phyloP scores from a whole-genome alignment of 2,797 vertebrate species.

The Oreochromis mossambicus region DNA sequence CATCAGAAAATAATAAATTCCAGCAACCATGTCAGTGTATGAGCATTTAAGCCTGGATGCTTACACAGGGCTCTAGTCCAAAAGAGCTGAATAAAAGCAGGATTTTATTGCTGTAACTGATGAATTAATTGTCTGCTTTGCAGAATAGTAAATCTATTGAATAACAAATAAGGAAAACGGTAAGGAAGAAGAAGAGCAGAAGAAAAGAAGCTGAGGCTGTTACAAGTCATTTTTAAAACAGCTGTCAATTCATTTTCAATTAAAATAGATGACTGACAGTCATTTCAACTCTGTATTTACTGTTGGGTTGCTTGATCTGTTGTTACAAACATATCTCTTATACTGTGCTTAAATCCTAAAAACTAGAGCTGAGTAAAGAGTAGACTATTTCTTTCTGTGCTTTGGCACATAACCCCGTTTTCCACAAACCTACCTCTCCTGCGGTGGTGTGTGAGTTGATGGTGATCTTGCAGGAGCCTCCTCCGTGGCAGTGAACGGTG shows the following conservation, averaged over 20 bases:
- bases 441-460: slow-evolving; percentile 96
- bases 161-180: neutral
- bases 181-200: neutral
- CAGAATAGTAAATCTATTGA: neutral
- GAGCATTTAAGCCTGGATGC: neutral
- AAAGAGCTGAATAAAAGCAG: neutral
- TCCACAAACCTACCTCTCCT: slow-evolving; percentile 81
- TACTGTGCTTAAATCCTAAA: fast-evolving
- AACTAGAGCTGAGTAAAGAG: neutral
- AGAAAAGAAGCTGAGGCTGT: fast-evolving
- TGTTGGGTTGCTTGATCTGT: neutral
- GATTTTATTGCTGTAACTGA: neutral
- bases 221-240: neutral
- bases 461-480: slow-evolving; percentile 96
- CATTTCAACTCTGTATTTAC: fast-evolving
- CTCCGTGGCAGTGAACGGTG: slow-evolving; percentile 93
- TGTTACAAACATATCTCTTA: fast-evolving
- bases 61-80: neutral
- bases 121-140: neutral
- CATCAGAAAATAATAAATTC: neutral
- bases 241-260: neutral
- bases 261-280: neutral
- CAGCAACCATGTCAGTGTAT: neutral
- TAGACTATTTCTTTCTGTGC: fast-evolving
- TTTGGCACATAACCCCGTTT: neutral